Evolutionary conservation across 53 echinoderm and acorn worm species (phyloP).

Genomic region (Arbacia lixula): DNA sequence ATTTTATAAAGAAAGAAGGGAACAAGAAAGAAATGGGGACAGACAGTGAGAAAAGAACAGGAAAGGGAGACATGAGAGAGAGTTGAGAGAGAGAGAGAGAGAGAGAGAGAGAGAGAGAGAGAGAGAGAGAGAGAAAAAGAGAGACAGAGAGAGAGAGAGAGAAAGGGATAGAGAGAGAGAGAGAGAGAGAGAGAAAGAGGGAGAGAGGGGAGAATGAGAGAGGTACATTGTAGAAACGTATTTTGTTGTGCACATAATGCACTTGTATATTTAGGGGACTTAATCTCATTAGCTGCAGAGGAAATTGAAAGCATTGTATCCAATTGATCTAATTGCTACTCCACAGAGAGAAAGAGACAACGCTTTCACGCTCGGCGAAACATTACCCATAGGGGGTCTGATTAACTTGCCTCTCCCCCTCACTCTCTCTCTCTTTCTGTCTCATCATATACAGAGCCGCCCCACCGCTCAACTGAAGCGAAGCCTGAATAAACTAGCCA

Average conservation of each 20-base stretch:
- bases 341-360: slow-evolving; percentile 30
- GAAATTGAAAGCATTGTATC: slow-evolving; percentile 48
- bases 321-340: slow-evolving; percentile 48
- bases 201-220: no score
- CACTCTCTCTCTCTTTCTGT: not conserved
- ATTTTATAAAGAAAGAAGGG: not conserved
- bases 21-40: not conserved
- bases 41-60: not conserved
- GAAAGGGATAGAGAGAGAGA: no score
- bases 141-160: not conserved
- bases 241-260: no score
- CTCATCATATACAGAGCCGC: no score
- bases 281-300: slow-evolving; percentile 37
- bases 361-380: slow-evolving; percentile 21
- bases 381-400: not conserved
- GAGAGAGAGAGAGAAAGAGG: no score
- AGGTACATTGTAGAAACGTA: no score
- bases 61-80: not conserved
- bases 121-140: not conserved
- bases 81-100: not conserved
- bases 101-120: not conserved
- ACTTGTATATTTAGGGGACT: no score
- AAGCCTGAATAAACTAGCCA: slow-evolving; percentile 20
- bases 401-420: not conserved
- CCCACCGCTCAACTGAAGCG: not conserved